Base-by-base conservation (phyloP, 1,140 invertebrate species). In the Drosophila prosaltans region DNA sequence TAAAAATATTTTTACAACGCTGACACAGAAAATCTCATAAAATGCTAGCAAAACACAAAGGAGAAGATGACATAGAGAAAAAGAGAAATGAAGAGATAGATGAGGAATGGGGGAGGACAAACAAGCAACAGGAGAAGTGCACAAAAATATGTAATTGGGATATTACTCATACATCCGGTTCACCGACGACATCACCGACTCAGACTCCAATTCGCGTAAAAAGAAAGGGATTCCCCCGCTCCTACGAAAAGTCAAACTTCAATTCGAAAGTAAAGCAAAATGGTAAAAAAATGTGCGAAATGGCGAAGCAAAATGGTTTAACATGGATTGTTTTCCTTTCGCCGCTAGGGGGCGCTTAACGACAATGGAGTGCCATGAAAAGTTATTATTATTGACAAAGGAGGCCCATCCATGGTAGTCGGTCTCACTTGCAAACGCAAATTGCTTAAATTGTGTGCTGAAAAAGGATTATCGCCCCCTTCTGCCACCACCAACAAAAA, bases 321-420 rank as follows among this genome's bases (percentile, higher is more conserved):
- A 48, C 39, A 59, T 69, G 39, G 26, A 26, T 72, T 58, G 39
- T 24, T 43, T 28, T 36, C 55, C 32, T 26, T 51, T 26, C 40
- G 54, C 21, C 64, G 41, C 55, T 58, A 32, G 58, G 64, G 43
- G 62, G 41, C 76, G 72, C 68, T 77, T 82, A 83, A 82, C 69
- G 69, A 63, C 69, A 72, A 81, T 62, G 74, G 61, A 63, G 54
- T 36, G 75, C 83, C 67, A 86, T 86, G 82, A 83, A 88, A 86
- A 80, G 65, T 88, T 88, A 82, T 88, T 80, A 80, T 88, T 80
- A 86, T 88, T 72, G 80, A 51, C 24, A 24, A 51, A 51, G 9
- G 45, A 10, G 36, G 39, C 66, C 70, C 79, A 39, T 86, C 68
- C 79, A 32, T 79, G 75, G 60, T 43, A 57, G 66, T 8, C 54